These are phyloP conservation scores for Phaethornis superciliosus DNA, from an alignment of 2,113 vertebrate species.

Conservation along the genomic window DNA sequence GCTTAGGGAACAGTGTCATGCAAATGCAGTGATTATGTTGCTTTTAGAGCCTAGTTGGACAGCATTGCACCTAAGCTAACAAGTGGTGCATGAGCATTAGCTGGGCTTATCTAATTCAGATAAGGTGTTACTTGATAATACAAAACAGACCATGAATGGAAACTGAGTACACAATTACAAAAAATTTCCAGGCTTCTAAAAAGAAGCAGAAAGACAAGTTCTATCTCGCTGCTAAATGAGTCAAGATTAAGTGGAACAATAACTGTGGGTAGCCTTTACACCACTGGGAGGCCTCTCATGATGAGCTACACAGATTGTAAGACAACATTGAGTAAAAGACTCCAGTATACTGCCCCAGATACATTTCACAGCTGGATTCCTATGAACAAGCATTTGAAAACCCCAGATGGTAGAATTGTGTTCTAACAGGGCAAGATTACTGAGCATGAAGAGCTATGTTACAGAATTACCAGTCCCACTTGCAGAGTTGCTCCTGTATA, in stretches of 20 bases:
- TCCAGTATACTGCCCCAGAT: not conserved
- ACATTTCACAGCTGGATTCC: not conserved
- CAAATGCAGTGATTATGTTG: not conserved
- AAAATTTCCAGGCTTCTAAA: not conserved
- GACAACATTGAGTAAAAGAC: not conserved
- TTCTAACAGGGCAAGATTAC: not conserved
- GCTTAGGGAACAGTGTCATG: not conserved
- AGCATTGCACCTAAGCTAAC: not conserved
- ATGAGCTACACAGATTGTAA: not conserved
- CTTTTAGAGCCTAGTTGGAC: not conserved
- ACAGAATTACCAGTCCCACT: not conserved
- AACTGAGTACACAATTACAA: not conserved
- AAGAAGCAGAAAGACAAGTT: constrained; percentile 16
- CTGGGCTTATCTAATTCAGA: not conserved
- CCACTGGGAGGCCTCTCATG: not conserved
- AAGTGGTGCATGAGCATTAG: not conserved
- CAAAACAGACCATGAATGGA: not conserved
- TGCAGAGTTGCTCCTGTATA: not conserved
- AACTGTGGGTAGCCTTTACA: not conserved
- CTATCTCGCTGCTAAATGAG: not conserved
- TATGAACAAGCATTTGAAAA: not conserved
- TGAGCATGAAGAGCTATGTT: not conserved
- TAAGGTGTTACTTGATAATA: not conserved
- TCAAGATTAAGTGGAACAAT: not conserved
- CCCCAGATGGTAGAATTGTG: not conserved